Evolutionary conservation across 2,113 vertebrate genomes (phyloP), one percentile per base, ranked within the genome.

Genomic region (Archocentrus centrarchus): DNA sequence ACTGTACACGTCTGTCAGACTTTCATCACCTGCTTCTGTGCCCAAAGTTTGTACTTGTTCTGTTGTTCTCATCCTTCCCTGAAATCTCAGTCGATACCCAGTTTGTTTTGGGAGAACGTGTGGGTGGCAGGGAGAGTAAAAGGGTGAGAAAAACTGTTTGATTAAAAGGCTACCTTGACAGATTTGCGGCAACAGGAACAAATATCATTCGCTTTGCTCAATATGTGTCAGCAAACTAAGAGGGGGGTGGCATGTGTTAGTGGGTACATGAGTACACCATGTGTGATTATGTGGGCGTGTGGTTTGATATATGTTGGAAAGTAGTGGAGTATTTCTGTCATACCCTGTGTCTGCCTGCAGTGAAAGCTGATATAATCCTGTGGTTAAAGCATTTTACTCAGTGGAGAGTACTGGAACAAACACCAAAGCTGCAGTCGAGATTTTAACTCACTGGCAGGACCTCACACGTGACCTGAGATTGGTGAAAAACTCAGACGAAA

Each of bases 321-420:
- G 80, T 80, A 70, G 64, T 18, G 75, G 86, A 83, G 91, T 85
- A 77, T 89, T 81, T 88, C 60, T 87, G 59, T 82, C 75, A 58
- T 79, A 66, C 53, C 60, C 75, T 66, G 83, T 39, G 77, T 77
- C 24, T 58, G 89, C 86, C 89, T 89, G 84, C 84, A 90, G 85
- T 58, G 91, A 93, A 91, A 93, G 84, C 89, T 78, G 73, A 90
- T 91, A 85, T 89, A 83, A 76, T 88, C 88, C 86, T 88, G 89
- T 87, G 87, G 90, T 90, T 83, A 80, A 89, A 94, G 93, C 79
- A 90, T 87, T 93, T 92, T 68, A 80, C 88, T 84, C 86, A 81
- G 80, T 75, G 84, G 92, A 92, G 84, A 86, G 88, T 62, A 86
- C 84, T 85, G 89, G 57, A 90, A 91, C 62, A 89, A 91, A 81